A percentile compares a stretch with the other conserved stretches of the same genome.
These are phyloP conservation scores for Gavia stellata DNA, from an alignment of 2,113 vertebrate genomes.

Conservation along the genomic window DNA sequence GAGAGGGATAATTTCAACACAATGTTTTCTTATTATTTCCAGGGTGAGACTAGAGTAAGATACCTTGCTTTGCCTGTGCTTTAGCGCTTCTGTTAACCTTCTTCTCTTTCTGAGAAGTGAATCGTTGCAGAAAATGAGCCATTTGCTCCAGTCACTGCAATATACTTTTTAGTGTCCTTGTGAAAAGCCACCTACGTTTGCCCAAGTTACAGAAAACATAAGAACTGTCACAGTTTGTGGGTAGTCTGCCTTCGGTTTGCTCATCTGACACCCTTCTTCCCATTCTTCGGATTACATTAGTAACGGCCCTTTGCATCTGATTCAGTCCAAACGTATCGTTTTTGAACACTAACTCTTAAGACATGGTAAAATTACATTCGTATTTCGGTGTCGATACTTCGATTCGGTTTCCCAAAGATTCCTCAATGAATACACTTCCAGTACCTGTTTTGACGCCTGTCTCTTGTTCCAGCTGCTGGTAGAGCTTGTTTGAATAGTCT, in stretches of 20 bases:
- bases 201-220: neutral
- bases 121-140: neutral
- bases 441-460: slow-evolving; percentile 90
- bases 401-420: neutral
- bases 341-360: neutral
- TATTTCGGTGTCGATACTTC: neutral
- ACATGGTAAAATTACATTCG: fast-evolving
- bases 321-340: fast-evolving
- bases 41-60: neutral
- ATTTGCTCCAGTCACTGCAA: neutral
- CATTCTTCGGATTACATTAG: neutral
- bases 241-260: neutral
- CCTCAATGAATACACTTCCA: neutral
- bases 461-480: slow-evolving; percentile 87
- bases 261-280: neutral
- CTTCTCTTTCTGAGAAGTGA: neutral
- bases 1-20: neutral
- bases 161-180: neutral
- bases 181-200: neutral
- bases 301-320: neutral
- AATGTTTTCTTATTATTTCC: neutral
- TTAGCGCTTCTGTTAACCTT: neutral
- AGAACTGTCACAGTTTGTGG: neutral
- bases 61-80: neutral
- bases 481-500: slow-evolving; percentile 90